Conservation (phyloP, 1,140 invertebrate genomes). For the Fragariocoptes setiger region DNA sequence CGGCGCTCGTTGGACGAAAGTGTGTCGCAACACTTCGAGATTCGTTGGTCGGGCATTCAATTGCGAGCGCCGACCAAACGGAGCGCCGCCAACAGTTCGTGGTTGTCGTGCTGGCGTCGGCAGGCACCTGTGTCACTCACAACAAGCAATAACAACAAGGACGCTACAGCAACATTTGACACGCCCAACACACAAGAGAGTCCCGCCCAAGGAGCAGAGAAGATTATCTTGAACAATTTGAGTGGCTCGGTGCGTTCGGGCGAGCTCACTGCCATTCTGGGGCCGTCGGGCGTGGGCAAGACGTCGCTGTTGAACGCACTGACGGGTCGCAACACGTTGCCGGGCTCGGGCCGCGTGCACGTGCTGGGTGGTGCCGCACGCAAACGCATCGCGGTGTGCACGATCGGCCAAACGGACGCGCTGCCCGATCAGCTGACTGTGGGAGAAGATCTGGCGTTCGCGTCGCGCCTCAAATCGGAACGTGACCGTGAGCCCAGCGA, state of each 20-base stretch:
- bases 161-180: no score
- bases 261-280: conserved; percentile 22
- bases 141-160: no score
- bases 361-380: not conserved
- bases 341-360: not conserved
- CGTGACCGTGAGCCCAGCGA: no score
- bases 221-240: conserved; percentile 13
- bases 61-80: no score
- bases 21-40: no score
- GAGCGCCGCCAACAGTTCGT: no score
- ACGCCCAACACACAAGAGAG: no score
- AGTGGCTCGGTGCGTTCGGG: conserved; percentile 13
- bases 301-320: conserved; percentile 18
- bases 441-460: conserved; percentile 1
- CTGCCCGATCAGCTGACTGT: not conserved
- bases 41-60: no score
- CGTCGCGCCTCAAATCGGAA: not conserved
- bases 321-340: conserved; percentile 5
- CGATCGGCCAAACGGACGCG: not conserved
- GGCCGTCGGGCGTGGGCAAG: conserved; percentile 27
- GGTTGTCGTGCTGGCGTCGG: no score
- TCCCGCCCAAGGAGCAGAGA: no score
- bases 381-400: not conserved
- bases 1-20: no score
- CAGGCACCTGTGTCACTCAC: no score